These are phyloP conservation scores for Scarus forsteni DNA, from an alignment of 2,797 vertebrate genomes.

Conservation along the genomic window DNA sequence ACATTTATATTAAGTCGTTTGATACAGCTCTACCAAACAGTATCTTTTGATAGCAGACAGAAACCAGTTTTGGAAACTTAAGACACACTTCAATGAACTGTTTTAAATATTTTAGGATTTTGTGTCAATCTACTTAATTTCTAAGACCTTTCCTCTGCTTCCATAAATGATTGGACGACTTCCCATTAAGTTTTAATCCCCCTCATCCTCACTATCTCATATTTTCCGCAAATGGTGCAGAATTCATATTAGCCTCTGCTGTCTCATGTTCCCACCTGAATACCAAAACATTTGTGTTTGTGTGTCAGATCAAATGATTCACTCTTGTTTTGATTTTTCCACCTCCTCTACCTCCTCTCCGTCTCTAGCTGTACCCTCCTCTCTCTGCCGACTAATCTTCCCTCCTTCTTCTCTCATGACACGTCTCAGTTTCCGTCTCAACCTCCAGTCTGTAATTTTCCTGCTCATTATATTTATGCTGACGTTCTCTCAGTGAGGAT, in stretches of 20 bases:
- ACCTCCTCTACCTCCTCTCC: conserved; percentile 5
- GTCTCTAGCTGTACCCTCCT: conserved; percentile 5
- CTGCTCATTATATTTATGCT: conserved; percentile 1
- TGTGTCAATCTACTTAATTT: background rate
- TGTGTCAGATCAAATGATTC: conserved; percentile 42
- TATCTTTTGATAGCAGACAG: background rate
- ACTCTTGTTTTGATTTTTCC: conserved; percentile 5
- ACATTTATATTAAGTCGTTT: no score
- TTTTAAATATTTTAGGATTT: conserved; percentile 9
- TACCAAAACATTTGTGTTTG: background rate
- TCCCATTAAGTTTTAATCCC: background rate
- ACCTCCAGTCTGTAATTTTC: conserved; percentile 32
- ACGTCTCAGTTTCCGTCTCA: conserved; percentile 19
- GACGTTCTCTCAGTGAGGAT: conserved; percentile 5
- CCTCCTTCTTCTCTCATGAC: conserved; percentile 34
- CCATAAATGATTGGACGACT: background rate
- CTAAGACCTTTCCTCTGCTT: background rate
- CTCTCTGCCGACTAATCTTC: conserved; percentile 23
- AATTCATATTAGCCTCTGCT: conserved; percentile 21
- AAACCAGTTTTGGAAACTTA: background rate
- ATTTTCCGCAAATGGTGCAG: background rate
- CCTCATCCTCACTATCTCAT: background rate
- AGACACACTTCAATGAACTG: background rate
- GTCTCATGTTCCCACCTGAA: conserved; percentile 23
- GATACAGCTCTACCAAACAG: no score